Conservation (phyloP, 2,888 invertebrate species). For the Sclerodermus sp. region DNA sequence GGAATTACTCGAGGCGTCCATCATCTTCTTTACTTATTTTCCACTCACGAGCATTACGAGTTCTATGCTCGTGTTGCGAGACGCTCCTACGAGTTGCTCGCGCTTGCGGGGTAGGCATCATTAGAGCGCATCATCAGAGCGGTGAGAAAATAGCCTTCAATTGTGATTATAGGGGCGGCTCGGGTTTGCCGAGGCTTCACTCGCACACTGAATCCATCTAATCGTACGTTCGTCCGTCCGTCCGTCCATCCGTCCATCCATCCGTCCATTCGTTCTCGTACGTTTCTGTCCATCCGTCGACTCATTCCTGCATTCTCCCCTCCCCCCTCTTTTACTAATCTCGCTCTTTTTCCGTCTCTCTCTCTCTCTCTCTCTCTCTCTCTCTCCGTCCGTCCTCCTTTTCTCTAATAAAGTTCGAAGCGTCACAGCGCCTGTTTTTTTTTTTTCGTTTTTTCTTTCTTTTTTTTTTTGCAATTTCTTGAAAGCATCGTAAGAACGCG, state of each 20-base stretch:
- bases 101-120: slow-evolving; percentile 43
- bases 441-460: too few species aligned
- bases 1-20: slow-evolving; percentile 57
- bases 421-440: too few species aligned
- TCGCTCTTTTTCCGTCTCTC: too few species aligned
- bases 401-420: too few species aligned
- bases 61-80: slow-evolving; percentile 25
- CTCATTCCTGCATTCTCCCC: slow-evolving; percentile 11
- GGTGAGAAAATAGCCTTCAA: slow-evolving; percentile 59
- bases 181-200: slow-evolving; percentile 42
- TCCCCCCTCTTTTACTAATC: not conserved
- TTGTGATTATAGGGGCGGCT: slow-evolving; percentile 59
- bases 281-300: slow-evolving; percentile 19
- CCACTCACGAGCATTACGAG: slow-evolving; percentile 48
- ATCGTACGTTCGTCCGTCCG: slow-evolving; percentile 6
- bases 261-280: slow-evolving; percentile 20
- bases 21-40: slow-evolving; percentile 58
- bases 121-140: slow-evolving; percentile 58
- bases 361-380: too few species aligned
- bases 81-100: slow-evolving; percentile 43
- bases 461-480: too few species aligned
- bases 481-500: too few species aligned
- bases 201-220: slow-evolving; percentile 36
- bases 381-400: too few species aligned
- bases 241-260: slow-evolving; percentile 5